phyloP scores from a whole-genome alignment of 1,140 invertebrate species.

The Neodiprion virginianus region DNA sequence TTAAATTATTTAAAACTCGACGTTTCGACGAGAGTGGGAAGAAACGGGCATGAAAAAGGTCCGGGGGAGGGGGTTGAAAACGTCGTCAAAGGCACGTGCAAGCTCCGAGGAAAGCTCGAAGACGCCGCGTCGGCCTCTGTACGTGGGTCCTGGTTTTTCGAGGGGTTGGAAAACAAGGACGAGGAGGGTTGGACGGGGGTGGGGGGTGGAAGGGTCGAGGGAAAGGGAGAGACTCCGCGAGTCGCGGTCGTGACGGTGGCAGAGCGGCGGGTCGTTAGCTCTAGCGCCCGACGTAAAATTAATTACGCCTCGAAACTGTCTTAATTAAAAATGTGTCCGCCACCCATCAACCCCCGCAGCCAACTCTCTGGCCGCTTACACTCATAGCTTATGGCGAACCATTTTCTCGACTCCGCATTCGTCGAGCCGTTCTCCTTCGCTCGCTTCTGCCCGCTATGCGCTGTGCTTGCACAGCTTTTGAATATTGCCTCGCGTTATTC shows the following conservation, averaged over 20 bases:
- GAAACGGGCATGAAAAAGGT: too few species aligned
- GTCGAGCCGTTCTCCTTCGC: constrained; percentile 11
- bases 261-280: constrained; percentile 35
- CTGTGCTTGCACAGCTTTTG: constrained; percentile 7
- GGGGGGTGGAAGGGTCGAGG: not conserved
- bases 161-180: too few species aligned
- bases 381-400: constrained; percentile 6
- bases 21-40: too few species aligned
- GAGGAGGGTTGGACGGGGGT: too few species aligned
- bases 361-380: constrained; percentile 11
- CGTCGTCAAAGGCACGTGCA: too few species aligned
- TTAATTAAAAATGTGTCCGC: constrained; percentile 59
- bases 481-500: not conserved
- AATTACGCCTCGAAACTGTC: constrained; percentile 58
- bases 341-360: constrained; percentile 33
- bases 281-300: constrained; percentile 52
- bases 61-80: too few species aligned
- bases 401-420: not conserved
- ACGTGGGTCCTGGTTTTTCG: too few species aligned
- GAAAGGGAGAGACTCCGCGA: constrained; percentile 14
- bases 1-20: too few species aligned
- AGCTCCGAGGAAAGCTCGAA: too few species aligned
- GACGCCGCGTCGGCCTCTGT: too few species aligned
- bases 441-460: constrained; percentile 20
- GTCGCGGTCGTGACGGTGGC: not conserved